phyloP scores from a whole-genome alignment of 2,888 invertebrate species.

The Alloplasta piceator region DNA sequence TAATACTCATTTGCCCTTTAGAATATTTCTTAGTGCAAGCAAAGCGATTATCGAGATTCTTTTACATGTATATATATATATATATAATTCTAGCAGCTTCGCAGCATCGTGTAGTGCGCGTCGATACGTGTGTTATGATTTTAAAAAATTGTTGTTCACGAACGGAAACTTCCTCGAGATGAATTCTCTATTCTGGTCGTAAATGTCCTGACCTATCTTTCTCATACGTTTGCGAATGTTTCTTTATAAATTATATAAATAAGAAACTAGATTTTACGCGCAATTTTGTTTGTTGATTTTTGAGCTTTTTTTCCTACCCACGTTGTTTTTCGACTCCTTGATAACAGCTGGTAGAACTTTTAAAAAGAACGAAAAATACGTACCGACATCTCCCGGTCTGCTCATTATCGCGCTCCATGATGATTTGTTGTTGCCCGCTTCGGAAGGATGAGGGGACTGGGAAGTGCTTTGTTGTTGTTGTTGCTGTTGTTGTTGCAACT shows the following conservation, averaged over 20 bases:
- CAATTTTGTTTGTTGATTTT: background rate
- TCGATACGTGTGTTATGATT: too few relatives aligned
- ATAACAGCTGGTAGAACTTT: background rate
- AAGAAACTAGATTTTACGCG: too few relatives aligned
- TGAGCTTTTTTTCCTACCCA: background rate
- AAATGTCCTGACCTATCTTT: too few relatives aligned
- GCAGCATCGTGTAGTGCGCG: too few relatives aligned
- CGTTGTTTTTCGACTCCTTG: background rate
- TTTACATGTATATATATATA: too few relatives aligned
- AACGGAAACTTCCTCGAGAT: too few relatives aligned
- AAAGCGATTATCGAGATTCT: background rate
- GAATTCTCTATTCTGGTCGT: too few relatives aligned
- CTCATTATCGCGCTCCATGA: slow-evolving; percentile 83
- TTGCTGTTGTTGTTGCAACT: slow-evolving; percentile 49
- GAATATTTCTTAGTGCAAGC: background rate
- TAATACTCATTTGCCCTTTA: background rate
- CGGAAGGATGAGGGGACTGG: slow-evolving; percentile 78
- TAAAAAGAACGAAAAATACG: slow-evolving; percentile 41
- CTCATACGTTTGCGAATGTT: too few relatives aligned
- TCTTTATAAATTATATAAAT: too few relatives aligned
- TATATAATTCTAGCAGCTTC: too few relatives aligned
- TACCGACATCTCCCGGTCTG: slow-evolving; percentile 82
- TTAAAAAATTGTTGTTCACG: too few relatives aligned
- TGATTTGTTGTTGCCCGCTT: slow-evolving; percentile 79
- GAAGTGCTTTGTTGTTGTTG: slow-evolving; percentile 78